A percentile compares a stretch with the other conserved stretches of the same genome.
Evolutionary conservation across 2,797 vertebrate species (phyloP).

Genomic region (Botia kubotai): DNA sequence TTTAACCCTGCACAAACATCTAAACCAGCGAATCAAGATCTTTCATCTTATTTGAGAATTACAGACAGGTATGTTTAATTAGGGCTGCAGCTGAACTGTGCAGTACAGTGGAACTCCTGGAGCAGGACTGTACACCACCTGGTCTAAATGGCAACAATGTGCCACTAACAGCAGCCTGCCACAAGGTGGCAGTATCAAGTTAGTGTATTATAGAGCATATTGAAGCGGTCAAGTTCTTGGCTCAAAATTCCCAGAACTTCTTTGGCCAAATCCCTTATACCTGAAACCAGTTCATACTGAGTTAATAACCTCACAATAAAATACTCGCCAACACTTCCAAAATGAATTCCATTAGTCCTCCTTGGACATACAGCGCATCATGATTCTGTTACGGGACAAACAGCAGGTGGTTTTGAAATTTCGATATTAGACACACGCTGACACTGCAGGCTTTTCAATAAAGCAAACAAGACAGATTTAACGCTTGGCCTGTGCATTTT

Average conservation of each 20-base stretch:
- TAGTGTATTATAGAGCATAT: neutral
- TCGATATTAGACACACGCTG: neutral
- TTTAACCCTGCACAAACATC: neutral
- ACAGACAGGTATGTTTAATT: neutral
- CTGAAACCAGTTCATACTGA: neutral
- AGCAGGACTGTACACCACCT: neutral
- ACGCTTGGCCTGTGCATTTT: neutral
- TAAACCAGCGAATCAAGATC: neutral
- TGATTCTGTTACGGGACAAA: constrained; percentile 1
- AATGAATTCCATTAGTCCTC: constrained; percentile 9
- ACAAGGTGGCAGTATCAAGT: constrained; percentile 39
- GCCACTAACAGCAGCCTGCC: constrained; percentile 9
- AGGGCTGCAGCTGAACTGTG: neutral
- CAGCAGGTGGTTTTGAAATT: constrained; percentile 21
- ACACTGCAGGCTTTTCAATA: constrained; percentile 8
- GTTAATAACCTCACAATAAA: neutral
- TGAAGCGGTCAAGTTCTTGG: neutral
- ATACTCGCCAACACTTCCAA: neutral
- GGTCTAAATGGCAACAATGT: neutral
- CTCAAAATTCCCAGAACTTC: neutral
- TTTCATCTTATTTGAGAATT: neutral
- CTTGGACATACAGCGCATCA: neutral
- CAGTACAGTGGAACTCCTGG: neutral
- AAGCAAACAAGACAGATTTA: neutral
- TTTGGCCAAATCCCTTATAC: neutral